These are phyloP conservation scores for Monochamus alternatus DNA, from an alignment of 2,888 invertebrate species.

Conservation along the genomic window DNA sequence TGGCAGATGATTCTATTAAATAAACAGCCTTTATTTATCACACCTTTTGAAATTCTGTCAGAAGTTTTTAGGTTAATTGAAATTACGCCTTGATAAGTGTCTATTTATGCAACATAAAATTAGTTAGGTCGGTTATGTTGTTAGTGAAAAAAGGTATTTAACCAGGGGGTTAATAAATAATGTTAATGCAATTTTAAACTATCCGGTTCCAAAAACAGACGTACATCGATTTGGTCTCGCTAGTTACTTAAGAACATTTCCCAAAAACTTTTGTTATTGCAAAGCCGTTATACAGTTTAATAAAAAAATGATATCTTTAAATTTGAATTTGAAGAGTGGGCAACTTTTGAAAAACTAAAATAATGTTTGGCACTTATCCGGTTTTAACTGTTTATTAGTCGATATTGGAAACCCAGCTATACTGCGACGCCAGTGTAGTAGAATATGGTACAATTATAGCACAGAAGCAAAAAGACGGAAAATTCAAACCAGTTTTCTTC, in stretches of 20 bases:
- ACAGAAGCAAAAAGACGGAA: conserved; percentile 19
- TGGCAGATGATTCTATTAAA: conserved; percentile 31
- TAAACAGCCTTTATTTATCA: conserved; percentile 37
- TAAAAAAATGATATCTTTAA: conserved; percentile 15
- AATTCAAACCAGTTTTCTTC: conserved; percentile 21
- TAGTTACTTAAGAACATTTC: neutral
- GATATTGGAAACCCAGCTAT: conserved; percentile 17
- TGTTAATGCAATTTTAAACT: conserved; percentile 38
- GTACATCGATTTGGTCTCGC: conserved; percentile 47
- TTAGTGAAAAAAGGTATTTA: conserved; percentile 31
- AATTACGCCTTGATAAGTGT: conserved; percentile 40
- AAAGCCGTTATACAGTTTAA: conserved; percentile 9
- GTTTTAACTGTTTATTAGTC: conserved; percentile 26
- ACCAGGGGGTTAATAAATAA: conserved; percentile 33
- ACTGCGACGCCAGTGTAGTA: conserved; percentile 26
- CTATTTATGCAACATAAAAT: conserved; percentile 29
- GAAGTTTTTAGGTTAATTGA: conserved; percentile 25
- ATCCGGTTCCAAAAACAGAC: conserved; percentile 45
- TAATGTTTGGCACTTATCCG: conserved; percentile 8
- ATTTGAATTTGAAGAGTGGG: neutral
- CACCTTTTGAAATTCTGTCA: conserved; percentile 34
- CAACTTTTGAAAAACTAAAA: conserved; percentile 15
- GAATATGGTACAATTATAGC: conserved; percentile 20
- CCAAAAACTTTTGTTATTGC: neutral
- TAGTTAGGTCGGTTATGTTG: conserved; percentile 33